Base-by-base conservation (phyloP, 2,888 invertebrate species). In the Yponomeuta plumbellus region DNA sequence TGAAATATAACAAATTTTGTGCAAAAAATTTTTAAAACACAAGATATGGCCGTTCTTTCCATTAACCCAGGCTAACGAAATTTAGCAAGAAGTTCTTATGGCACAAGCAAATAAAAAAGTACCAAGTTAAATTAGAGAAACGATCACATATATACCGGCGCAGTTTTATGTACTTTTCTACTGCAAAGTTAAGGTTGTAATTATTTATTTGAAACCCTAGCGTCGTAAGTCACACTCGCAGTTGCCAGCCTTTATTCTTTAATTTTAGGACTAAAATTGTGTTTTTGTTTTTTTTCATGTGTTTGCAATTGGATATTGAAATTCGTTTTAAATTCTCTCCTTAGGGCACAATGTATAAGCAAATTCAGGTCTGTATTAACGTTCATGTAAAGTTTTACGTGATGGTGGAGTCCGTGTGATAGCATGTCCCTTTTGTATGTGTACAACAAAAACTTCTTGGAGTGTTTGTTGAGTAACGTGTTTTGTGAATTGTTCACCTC, bases 341-440 rank as follows among this genome's bases (percentile, higher is more conserved):
- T 81, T 89, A 92, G 92, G 91, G 80, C 81, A 87, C 91, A 88
- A 86, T 89, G 80, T 92, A 83, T 91, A 92, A 91, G 78, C 90
- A 91, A 86, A 91, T 92, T 77, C 89, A 92, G 92, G 92, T 92
- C 86, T 88, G 92, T 92, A 91, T 86, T 64, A 64, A 52, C 23
- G 72, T 75, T 76, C 73, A 76, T 75, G 66, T 77, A 68, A 73
- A 80, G 74, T 83, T 84, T 80, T 76, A 81, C 83, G 83, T 86
- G 80, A 84, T 81, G 81, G 87, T 83, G 79, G 79, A 78, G 74
- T 70, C 67, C 69, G 68, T 73, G 70, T 71, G 34, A 61, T 68
- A 67, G 71, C 71, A 73, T 72, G 72, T 65, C 44, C 20, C 21
- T 64, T 64, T 61, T 67, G 67, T 40, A 21, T 52, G 40, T 57